Conservation (phyloP, 2,888 invertebrate species). For the Trimorus sp. region DNA sequence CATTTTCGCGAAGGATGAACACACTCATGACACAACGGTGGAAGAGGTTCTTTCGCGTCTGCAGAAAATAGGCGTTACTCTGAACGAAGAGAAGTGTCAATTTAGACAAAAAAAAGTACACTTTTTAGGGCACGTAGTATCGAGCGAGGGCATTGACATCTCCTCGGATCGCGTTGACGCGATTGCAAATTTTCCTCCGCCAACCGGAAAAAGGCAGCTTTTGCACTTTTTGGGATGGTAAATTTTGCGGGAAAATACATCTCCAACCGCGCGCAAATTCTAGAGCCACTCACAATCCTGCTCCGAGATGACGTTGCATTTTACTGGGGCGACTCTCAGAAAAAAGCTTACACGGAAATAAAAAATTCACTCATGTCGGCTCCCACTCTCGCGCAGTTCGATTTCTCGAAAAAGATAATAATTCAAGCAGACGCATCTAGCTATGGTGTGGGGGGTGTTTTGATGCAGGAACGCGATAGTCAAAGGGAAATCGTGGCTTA, state of each 20-base stretch:
- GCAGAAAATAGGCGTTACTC: slow-evolving; percentile 64
- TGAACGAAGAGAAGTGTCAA: slow-evolving; percentile 71
- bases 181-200: slow-evolving; percentile 64
- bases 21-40: too few relatives aligned
- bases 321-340: slow-evolving; percentile 67
- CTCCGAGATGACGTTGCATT: slow-evolving; percentile 63
- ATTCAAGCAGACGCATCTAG: slow-evolving; percentile 74
- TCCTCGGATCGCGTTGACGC: slow-evolving; percentile 60
- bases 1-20: slow-evolving; percentile 38
- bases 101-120: slow-evolving; percentile 65
- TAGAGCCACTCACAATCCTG: slow-evolving; percentile 66
- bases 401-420: slow-evolving; percentile 64
- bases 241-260: slow-evolving; percentile 68
- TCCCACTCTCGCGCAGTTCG: slow-evolving; percentile 73
- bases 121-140: slow-evolving; percentile 71
- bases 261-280: slow-evolving; percentile 67
- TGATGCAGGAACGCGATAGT: slow-evolving; percentile 66
- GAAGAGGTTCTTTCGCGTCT: slow-evolving; percentile 28
- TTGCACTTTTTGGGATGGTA: slow-evolving; percentile 66
- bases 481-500: slow-evolving; percentile 74
- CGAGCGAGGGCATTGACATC: slow-evolving; percentile 61
- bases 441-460: slow-evolving; percentile 74
- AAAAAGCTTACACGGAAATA: slow-evolving; percentile 69
- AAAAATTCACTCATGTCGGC: slow-evolving; percentile 70
- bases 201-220: slow-evolving; percentile 65